A percentile compares a stretch with the other conserved stretches of the same genome.
Conservation (phyloP, 2,797 vertebrate species). For the Champsocephalus gunnari region DNA sequence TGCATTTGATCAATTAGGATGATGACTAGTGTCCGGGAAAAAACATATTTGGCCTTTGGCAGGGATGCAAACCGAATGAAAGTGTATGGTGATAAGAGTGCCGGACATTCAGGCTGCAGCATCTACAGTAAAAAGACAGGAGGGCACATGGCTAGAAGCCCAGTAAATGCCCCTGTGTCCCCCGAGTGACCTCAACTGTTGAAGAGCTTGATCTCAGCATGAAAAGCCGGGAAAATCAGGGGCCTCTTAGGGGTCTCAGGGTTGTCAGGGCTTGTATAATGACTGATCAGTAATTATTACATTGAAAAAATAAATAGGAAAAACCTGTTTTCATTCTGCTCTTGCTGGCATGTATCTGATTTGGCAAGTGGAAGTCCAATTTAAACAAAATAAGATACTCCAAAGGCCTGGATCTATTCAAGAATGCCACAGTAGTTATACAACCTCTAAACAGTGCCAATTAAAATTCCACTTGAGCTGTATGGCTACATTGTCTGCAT, state of each 20-base stretch:
- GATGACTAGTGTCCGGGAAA: slow-evolving; percentile 41
- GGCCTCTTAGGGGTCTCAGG: slow-evolving; percentile 32
- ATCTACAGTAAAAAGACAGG: slow-evolving; percentile 1
- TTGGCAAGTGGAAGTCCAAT: background rate
- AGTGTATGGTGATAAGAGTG: slow-evolving; percentile 20
- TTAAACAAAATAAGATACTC: background rate
- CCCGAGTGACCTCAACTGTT: slow-evolving; percentile 38
- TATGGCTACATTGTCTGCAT: slow-evolving; percentile 33
- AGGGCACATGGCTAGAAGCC: slow-evolving; percentile 22
- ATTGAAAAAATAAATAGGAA: slow-evolving; percentile 19
- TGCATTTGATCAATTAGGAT: slow-evolving; percentile 52
- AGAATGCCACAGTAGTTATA: background rate
- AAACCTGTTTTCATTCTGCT: background rate
- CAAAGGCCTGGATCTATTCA: background rate
- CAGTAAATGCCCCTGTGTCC: slow-evolving; percentile 45
- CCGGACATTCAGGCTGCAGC: slow-evolving; percentile 3
- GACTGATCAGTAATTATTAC: slow-evolving; percentile 17
- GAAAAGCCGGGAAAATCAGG: slow-evolving; percentile 26
- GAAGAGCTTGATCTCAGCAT: slow-evolving; percentile 58
- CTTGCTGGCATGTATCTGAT: background rate
- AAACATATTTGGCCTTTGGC: slow-evolving; percentile 31
- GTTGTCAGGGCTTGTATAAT: slow-evolving; percentile 21
- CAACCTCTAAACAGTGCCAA: slow-evolving; percentile 24
- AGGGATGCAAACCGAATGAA: slow-evolving; percentile 25
- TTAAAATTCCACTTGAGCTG: slow-evolving; percentile 61